Evolutionary conservation across 2,113 vertebrate genomes (phyloP), one percentile per base, ranked within the genome.

Genomic region (Leucosticte australis): DNA sequence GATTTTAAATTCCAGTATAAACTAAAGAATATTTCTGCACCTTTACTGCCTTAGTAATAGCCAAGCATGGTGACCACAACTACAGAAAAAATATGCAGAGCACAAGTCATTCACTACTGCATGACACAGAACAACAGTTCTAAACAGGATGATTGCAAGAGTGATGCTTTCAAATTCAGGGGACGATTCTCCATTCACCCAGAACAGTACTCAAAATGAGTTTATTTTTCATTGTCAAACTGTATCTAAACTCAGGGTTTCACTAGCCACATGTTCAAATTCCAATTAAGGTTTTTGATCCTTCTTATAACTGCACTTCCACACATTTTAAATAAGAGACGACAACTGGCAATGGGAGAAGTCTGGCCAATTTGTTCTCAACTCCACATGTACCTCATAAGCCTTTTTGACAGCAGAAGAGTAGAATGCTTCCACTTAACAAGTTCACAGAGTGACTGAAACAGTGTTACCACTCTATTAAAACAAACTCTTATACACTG

Each of bases 71-170:
- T 17, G 55, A 74, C 46, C 13, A 33, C 11, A 2, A 26, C 52
- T 24, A 33, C 26, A 84, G 52, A 46, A 46, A 57, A 57, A 77
- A 68, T 9, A 33, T 0, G 1, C 2, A 82, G 13, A 73, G 42
- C 27, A 56, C 23, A 52, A 41, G 53, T 47, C 49, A 22, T 60
- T 52, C 44, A 11, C 47, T 59, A 21, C 47, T 52, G 46, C 15
- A 20, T 8, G 55, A 63, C 2, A 6, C 31, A 60, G 22, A 68
- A 31, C 31, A 53, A 31, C 41, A 55, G 46, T 11, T 86, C 63
- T 8, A 74, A 39, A 50, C 7, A 57, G 0, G 0, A 49, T 18
- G 31, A 28, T 1, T 53, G 12, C 69, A 79, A 1, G 4, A 39
- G 20, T 1, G 8, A 7, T 35, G n/a, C 50, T 70, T 84, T 70